A percentile compares a stretch with the other conserved stretches of the same genome.
These are phyloP conservation scores for Melanerpes formicivorus DNA, from an alignment of 2,113 vertebrate species.

Conservation along the genomic window DNA sequence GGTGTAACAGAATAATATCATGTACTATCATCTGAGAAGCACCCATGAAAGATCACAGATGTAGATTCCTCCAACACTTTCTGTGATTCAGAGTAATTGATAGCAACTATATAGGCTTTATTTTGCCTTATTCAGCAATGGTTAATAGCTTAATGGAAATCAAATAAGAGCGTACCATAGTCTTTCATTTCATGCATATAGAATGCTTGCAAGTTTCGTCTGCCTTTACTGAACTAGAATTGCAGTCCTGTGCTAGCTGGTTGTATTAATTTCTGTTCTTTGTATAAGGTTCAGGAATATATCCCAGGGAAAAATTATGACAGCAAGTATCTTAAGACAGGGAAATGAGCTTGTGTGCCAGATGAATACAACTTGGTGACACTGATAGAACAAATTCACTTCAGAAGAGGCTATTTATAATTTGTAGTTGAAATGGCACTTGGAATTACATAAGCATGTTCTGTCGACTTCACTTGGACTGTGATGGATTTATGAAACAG, in stretches of 20 bases:
- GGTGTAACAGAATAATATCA: neutral
- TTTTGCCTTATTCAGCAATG: constrained; percentile 6
- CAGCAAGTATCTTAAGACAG: neutral
- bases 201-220: neutral
- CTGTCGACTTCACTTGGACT: neutral
- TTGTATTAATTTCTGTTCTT: neutral
- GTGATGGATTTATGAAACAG: neutral
- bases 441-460: neutral
- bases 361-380: neutral
- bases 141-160: neutral
- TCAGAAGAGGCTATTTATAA: neutral
- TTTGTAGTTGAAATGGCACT: neutral
- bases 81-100: neutral
- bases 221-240: neutral
- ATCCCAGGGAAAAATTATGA: neutral
- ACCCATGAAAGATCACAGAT: neutral
- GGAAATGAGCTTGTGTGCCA: neutral
- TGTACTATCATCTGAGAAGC: neutral
- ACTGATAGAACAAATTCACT: neutral
- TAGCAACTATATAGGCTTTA: neutral
- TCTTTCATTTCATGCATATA: neutral
- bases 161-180: neutral
- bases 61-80: neutral
- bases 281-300: neutral
- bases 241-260: neutral